A percentile compares a stretch with the other conserved stretches of the same genome.
phyloP scores from a whole-genome alignment of 2,888 invertebrate genomes.

The Halictus ligatus region DNA sequence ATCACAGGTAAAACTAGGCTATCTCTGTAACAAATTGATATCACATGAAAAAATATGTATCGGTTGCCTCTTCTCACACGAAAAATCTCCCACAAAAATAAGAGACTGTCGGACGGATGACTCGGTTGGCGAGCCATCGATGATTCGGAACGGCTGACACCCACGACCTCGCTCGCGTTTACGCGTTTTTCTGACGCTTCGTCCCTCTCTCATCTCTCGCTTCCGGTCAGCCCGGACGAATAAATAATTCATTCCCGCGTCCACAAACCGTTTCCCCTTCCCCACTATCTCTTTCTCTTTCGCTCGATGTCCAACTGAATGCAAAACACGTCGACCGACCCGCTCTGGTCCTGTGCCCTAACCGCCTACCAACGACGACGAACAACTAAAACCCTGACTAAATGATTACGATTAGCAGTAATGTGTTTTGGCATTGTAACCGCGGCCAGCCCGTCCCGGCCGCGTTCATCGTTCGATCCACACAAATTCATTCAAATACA shows the following conservation, averaged over 20 bases:
- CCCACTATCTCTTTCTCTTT: no score
- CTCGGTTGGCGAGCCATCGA: conserved; percentile 68
- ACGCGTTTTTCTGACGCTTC: neutral
- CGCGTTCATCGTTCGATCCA: conserved; percentile 21
- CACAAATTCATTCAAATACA: conserved; percentile 1
- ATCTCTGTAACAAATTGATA: conserved; percentile 80
- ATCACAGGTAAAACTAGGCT: conserved; percentile 81
- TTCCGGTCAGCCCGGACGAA: conserved; percentile 21
- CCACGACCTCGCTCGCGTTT: conserved; percentile 34
- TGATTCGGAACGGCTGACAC: conserved; percentile 65
- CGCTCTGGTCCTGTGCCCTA: conserved; percentile 49
- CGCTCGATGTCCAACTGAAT: conserved; percentile 24
- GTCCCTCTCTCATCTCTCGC: neutral
- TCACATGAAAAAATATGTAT: conserved; percentile 83
- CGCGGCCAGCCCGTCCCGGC: conserved; percentile 24
- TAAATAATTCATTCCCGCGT: conserved; percentile 8
- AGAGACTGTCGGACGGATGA: conserved; percentile 76
- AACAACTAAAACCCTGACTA: conserved; percentile 71
- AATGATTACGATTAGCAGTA: conserved; percentile 70
- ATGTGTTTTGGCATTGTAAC: conserved; percentile 68
- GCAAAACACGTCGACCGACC: conserved; percentile 30
- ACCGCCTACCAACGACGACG: conserved; percentile 71
- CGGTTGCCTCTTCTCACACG: conserved; percentile 70
- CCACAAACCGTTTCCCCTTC: neutral
- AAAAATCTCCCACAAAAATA: conserved; percentile 66